Conservation (phyloP, 2,888 invertebrate species). For the Rotaria magnacalcarata region DNA sequence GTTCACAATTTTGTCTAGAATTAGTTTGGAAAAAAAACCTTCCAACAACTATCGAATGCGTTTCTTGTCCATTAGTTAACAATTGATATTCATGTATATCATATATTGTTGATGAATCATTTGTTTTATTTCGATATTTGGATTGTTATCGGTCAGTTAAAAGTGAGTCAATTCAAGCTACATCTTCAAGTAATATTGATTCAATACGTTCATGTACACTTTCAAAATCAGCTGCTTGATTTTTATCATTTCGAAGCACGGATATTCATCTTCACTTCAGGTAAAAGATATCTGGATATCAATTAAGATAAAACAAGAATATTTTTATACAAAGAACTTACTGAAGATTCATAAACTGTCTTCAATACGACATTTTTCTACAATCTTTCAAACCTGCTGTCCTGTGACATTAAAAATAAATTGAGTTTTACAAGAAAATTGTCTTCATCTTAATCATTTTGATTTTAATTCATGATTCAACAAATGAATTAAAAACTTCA, state of each 20-base stretch:
- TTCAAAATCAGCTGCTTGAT: conserved; percentile 42
- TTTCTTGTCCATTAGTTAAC: conserved; percentile 84
- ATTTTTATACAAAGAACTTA: no score
- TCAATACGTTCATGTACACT: conserved; percentile 42
- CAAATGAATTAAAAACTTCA: no score
- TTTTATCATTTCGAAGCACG: conserved; percentile 41
- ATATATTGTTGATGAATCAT: no score
- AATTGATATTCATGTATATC: conserved; percentile 52
- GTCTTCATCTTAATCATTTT: no score
- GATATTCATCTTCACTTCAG: conserved; percentile 43
- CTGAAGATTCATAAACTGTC: no score
- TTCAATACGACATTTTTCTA: no score
- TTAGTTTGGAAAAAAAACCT: conserved; percentile 95
- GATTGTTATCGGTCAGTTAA: conserved; percentile 41
- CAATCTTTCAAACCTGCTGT: no score
- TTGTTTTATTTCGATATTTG: neutral
- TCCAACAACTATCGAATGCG: conserved; percentile 97
- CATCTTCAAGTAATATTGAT: conserved; percentile 39
- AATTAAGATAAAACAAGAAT: no score
- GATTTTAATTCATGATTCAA: no score
- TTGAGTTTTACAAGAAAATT: no score
- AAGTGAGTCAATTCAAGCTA: conserved; percentile 37
- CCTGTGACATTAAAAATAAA: no score
- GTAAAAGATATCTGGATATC: conserved; percentile 19
- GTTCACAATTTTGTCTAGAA: conserved; percentile 78